phyloP scores from a whole-genome alignment of 2,113 vertebrate genomes.

The Martes martes region DNA sequence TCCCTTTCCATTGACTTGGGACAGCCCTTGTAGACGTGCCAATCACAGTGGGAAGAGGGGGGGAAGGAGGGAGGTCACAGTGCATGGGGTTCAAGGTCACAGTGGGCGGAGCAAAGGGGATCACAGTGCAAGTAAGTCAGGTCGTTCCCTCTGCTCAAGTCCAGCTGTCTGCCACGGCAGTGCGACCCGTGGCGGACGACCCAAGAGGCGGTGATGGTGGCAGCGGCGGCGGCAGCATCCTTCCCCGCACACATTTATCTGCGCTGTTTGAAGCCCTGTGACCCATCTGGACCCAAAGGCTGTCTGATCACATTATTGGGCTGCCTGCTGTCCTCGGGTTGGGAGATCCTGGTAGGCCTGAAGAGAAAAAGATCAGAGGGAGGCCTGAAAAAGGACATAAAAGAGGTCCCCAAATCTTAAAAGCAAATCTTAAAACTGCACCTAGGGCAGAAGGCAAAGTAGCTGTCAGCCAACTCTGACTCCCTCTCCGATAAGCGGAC shows the following conservation, averaged over 20 bases:
- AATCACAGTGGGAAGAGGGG: constrained; percentile 83
- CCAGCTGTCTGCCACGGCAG: constrained; percentile 78
- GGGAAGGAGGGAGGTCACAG: constrained; percentile 82
- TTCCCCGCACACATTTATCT: constrained; percentile 87
- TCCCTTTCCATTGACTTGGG: constrained; percentile 71
- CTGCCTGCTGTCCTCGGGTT: constrained; percentile 90
- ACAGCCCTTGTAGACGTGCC: constrained; percentile 73
- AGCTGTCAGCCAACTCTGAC: neutral
- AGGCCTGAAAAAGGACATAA: neutral
- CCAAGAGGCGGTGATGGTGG: constrained; percentile 64
- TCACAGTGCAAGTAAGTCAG: constrained; percentile 86
- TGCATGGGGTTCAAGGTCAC: constrained; percentile 90
- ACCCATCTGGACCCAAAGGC: constrained; percentile 92
- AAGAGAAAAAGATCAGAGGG: constrained; percentile 26
- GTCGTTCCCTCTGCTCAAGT: constrained; percentile 82
- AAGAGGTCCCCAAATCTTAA: neutral
- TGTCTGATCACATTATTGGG: constrained; percentile 93
- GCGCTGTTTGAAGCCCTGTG: constrained; percentile 95
- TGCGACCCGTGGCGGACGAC: constrained; percentile 45
- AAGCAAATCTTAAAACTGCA: neutral
- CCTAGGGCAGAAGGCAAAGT: neutral
- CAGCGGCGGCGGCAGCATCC: constrained; percentile 49
- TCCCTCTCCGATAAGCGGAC: neutral
- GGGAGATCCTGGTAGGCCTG: constrained; percentile 91
- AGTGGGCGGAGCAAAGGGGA: constrained; percentile 90